Evolutionary conservation across 2,113 vertebrate species (phyloP).

Genomic region (Mormoops blainvillei): DNA sequence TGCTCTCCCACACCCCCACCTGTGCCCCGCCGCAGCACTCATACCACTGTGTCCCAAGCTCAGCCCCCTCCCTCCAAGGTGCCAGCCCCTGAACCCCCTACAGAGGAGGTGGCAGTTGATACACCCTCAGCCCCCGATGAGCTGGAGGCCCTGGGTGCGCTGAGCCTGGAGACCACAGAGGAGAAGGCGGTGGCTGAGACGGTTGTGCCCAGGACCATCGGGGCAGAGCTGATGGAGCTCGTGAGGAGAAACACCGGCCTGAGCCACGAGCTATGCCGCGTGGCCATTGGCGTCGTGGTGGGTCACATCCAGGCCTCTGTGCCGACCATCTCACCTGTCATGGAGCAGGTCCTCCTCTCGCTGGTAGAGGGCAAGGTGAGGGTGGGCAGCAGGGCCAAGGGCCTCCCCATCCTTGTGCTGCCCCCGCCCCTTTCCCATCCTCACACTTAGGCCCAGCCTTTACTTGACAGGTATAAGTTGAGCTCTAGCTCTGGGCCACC

Average conservation of each 20-base stretch:
- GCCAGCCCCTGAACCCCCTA: conserved; percentile 42
- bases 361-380: conserved; percentile 95
- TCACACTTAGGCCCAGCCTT: background rate
- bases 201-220: conserved; percentile 86
- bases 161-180: conserved; percentile 76
- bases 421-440: background rate
- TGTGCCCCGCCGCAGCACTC: conserved; percentile 88
- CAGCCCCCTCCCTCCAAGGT: conserved; percentile 67
- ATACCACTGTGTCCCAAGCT: conserved; percentile 71
- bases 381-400: background rate
- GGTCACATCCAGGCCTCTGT: conserved; percentile 92
- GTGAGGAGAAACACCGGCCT: conserved; percentile 95
- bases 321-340: conserved; percentile 82
- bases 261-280: conserved; percentile 94
- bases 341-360: conserved; percentile 95
- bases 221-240: conserved; percentile 94
- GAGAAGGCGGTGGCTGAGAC: conserved; percentile 66
- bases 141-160: conserved; percentile 71
- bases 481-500: background rate
- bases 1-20: conserved; percentile 91
- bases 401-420: background rate
- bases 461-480: background rate
- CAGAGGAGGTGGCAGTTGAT: background rate
- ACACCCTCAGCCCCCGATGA: conserved; percentile 13
- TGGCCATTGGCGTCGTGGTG: conserved; percentile 93